Conservation (phyloP, 2,888 invertebrate species). For the Salpingus planirostris region DNA sequence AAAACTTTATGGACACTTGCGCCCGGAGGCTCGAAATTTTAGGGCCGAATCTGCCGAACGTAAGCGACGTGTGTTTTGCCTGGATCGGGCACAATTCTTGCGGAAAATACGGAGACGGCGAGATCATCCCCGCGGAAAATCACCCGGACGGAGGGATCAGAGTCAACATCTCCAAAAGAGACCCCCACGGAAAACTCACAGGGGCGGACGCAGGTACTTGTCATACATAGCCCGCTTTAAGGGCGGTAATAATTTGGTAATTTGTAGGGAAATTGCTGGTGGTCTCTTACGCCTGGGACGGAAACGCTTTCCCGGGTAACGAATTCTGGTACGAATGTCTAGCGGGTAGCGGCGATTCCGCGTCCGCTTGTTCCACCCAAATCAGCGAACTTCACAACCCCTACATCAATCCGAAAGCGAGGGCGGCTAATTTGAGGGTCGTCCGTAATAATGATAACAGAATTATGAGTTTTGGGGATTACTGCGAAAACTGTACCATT, state of each 20-base stretch:
- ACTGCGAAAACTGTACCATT: too few relatives aligned
- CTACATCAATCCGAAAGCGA: conserved; percentile 46
- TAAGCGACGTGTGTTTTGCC: conserved; percentile 58
- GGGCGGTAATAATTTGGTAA: background rate
- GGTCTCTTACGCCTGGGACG: conserved; percentile 65
- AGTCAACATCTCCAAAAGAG: conserved; percentile 45
- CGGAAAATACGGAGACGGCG: conserved; percentile 43
- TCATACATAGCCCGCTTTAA: background rate
- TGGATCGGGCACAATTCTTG: conserved; percentile 47
- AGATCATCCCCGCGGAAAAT: conserved; percentile 19
- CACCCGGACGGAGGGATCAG: conserved; percentile 31
- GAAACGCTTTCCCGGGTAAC: conserved; percentile 64
- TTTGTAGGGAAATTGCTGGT: conserved; percentile 44
- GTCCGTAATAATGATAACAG: too few relatives aligned
- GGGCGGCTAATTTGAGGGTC: conserved; percentile 45
- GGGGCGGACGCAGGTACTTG: conserved; percentile 42
- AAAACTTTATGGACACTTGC: conserved; percentile 56
- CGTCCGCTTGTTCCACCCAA: conserved; percentile 54
- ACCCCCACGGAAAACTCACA: conserved; percentile 48
- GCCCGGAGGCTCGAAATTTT: conserved; percentile 51
- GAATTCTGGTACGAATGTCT: conserved; percentile 58
- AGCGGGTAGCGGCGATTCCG: conserved; percentile 50
- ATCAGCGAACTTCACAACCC: conserved; percentile 54
- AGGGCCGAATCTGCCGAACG: conserved; percentile 41
- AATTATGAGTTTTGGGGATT: too few relatives aligned